Percentiles rank a stretch among this genome's conserved stretches.
Conservation (phyloP, 2,888 invertebrate species). For the Melitaea athalia region DNA sequence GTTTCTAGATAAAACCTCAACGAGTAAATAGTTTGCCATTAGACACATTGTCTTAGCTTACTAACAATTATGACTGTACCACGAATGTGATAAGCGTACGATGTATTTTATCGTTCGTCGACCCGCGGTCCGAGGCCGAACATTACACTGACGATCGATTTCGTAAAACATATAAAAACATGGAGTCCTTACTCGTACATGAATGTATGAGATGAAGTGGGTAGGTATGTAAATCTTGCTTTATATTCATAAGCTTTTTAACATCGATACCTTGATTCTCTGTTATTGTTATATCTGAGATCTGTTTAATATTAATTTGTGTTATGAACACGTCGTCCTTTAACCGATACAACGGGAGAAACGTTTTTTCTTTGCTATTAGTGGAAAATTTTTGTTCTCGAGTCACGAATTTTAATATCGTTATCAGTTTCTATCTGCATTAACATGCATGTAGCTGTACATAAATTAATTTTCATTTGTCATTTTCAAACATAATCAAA, state of each 20-base stretch:
- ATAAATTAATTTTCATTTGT: too few relatives aligned
- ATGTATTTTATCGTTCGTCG: conserved; percentile 61
- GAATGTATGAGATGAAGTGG: conserved; percentile 57
- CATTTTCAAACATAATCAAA: too few relatives aligned
- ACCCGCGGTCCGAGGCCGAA: conserved; percentile 49
- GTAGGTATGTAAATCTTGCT: conserved; percentile 58
- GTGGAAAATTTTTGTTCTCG: conserved; percentile 51
- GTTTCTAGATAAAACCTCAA: conserved; percentile 34
- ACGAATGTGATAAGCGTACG: conserved; percentile 55
- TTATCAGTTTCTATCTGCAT: background rate
- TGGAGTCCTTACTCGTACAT: conserved; percentile 46
- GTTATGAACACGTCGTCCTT: conserved; percentile 51
- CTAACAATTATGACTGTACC: conserved; percentile 55
- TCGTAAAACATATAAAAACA: conserved; percentile 47
- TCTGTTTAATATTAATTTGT: conserved; percentile 70
- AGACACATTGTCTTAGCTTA: conserved; percentile 59
- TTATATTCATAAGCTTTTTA: conserved; percentile 69
- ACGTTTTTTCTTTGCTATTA: conserved; percentile 49
- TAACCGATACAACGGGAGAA: conserved; percentile 49
- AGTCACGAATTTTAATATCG: background rate
- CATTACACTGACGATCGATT: conserved; percentile 41
- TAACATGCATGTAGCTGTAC: background rate
- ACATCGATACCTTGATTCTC: conserved; percentile 62
- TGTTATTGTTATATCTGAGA: conserved; percentile 61
- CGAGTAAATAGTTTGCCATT: conserved; percentile 36